Evolutionary conservation across 2,797 vertebrate species (phyloP), one percentile per base, ranked within the genome.

Genomic region (Enteromius radiatus): DNA sequence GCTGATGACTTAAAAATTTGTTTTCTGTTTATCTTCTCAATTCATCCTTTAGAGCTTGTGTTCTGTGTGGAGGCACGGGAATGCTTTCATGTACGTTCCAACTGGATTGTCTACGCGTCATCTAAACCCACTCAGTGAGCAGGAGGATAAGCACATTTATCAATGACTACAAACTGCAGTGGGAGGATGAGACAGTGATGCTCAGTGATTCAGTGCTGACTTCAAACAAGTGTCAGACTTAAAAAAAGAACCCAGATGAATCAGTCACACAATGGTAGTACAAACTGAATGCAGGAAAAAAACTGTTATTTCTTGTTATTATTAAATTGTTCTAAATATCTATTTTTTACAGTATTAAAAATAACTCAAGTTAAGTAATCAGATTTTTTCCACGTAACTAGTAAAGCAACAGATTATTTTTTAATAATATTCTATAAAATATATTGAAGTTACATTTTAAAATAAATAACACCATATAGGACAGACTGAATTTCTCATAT

Each of bases 121-220:
- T 61, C 41, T 52, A 21, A 75, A n/a, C 79, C 78, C 41, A 56
- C 78, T 78, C 59, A 64, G 63, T 38, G 26, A 56, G 59, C 49
- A 54, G 67, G 74, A 73, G 68, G 67, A 74, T 54, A 31, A 47
- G 9, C 43, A 59, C 45, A 61, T 70, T 76, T 41, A 77, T 59
- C 54, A 71, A 54, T 75, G 79, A 77, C 75, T 82, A n/a, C 61
- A 56, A 52, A 67, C 21, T n/a, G 7, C n/a, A 31, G 71, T 68
- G 36, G 36, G 31, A 78, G 52, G 61, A 82, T 68, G 68, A 56
- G 76, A 21, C 59, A 38, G 47, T 43, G 12, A 61, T 82, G 49
- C 49, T 21, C 7, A 54, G 19, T 54, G 84, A 79, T 54, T 79
- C 80, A 79, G 33, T 67, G 59, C n/a, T 77, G 47, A 81, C 52